Percentiles rank a stretch among this genome's conserved stretches.
These are phyloP conservation scores for Chelon auratus DNA, from an alignment of 2,797 vertebrate genomes.

Conservation along the genomic window DNA sequence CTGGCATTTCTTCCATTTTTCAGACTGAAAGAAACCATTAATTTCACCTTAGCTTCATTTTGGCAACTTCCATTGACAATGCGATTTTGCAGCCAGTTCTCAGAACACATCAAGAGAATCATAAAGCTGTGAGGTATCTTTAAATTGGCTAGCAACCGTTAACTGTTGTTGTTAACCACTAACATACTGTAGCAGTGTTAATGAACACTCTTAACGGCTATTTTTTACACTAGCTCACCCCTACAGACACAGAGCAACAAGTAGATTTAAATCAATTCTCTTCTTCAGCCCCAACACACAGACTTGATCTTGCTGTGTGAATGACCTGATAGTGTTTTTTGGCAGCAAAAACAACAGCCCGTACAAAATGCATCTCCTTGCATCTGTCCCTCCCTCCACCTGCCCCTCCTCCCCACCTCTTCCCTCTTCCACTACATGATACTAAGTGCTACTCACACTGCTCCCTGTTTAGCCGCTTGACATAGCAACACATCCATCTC, in stretches of 20 bases:
- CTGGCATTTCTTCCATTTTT: too few relatives aligned
- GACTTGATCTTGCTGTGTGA: slow-evolving; percentile 48
- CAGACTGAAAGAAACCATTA: too few relatives aligned
- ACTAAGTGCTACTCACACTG: slow-evolving; percentile 61
- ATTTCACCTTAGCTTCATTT: too few relatives aligned
- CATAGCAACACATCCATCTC: slow-evolving; percentile 61
- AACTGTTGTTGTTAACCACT: too few relatives aligned
- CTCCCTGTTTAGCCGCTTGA: slow-evolving; percentile 70
- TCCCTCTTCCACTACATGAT: slow-evolving; percentile 33
- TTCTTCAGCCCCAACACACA: slow-evolving; percentile 30
- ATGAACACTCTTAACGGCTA: slow-evolving; percentile 20
- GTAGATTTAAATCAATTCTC: slow-evolving; percentile 22
- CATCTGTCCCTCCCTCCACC: slow-evolving; percentile 39
- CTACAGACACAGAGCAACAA: slow-evolving; percentile 30
- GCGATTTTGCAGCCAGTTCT: too few relatives aligned
- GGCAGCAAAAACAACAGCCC: slow-evolving; percentile 40
- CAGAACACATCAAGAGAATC: too few relatives aligned
- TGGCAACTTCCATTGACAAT: too few relatives aligned
- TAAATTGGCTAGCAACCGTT: too few relatives aligned
- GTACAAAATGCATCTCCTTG: slow-evolving; percentile 45
- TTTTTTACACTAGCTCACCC: slow-evolving; percentile 18
- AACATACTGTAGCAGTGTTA: slow-evolving; percentile 13
- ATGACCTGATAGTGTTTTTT: slow-evolving; percentile 48
- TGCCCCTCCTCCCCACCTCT: neutral
- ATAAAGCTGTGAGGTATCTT: too few relatives aligned